Evolutionary conservation across 35 echinoderm and acorn worm species (phyloP), one percentile per base, ranked within the genome.

Genomic region (Eucidaris tribuloides): DNA sequence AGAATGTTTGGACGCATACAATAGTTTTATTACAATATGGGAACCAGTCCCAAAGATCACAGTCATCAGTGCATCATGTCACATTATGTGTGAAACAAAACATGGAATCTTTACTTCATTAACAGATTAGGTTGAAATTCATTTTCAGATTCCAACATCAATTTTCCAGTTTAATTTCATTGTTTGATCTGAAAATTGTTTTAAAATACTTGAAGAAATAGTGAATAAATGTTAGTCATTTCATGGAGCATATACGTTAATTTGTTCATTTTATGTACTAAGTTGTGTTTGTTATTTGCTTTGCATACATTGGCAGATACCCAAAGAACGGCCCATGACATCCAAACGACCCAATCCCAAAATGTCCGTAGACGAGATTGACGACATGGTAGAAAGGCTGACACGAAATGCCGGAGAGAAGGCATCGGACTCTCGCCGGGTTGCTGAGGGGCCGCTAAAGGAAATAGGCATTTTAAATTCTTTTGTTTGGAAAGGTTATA

Each of bases 401-500:
- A 99, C 91, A 35, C 83, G 82, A 19, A 87, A 79, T 28, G 76
- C 78, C 3, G 70, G 86, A 19, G 96, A 99, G 18, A 99, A 87
- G 43, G 86, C 87, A 29, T 54, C 96, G 0, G 96, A 99, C 57
- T 65, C 96, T 35, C 76, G 79, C 49, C 87, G 96, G 32, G 91
- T 99, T 29, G 82, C 88, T 18, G 83, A 97, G 81, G 96, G 96
- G 46, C 65, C 78, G 6, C 80, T 99, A 31, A 99, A 87, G 40
- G 91, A 93, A 3, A 99, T 99, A 41, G 96, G 96, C 41, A 93
- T 99, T 88, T 63, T 99, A 48, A 99, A 99, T 76, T 99, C 96
- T 34, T 99, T 93, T 87, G 96, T 86, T 23, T 99, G 96, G 96
- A 99, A 99, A 84, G 96, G 96, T 27, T 99, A 99, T 46, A 99